Evolutionary conservation across 1,140 invertebrate genomes (phyloP).

Genomic region (Drosophila suzukii): DNA sequence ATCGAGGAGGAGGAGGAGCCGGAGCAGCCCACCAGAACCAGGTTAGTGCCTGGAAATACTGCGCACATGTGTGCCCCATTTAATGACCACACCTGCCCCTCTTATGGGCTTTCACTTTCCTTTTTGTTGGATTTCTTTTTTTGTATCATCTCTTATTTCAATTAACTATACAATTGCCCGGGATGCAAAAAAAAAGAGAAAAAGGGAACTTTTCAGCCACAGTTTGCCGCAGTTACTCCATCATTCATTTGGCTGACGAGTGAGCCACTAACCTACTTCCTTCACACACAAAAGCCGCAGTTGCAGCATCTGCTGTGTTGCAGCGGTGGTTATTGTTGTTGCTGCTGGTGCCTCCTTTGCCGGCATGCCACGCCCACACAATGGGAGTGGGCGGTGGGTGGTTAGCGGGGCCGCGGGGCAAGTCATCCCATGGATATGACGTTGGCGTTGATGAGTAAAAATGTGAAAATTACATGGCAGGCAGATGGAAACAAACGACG

Average conservation of each 20-base stretch:
- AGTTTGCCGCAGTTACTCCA: slow-evolving; percentile 72
- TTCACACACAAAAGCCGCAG: slow-evolving; percentile 65
- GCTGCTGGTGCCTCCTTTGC: slow-evolving; percentile 42
- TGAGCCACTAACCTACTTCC: slow-evolving; percentile 81
- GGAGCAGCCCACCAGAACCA: slow-evolving; percentile 51
- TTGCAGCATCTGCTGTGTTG: slow-evolving; percentile 35
- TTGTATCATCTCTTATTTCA: slow-evolving; percentile 48
- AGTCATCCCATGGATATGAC: slow-evolving; percentile 24
- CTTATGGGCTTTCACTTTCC: slow-evolving; percentile 41
- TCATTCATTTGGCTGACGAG: slow-evolving; percentile 77
- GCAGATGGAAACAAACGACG: slow-evolving; percentile 55
- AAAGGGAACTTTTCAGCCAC: slow-evolving; percentile 43
- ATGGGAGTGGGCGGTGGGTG: slow-evolving; percentile 13
- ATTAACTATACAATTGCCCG: slow-evolving; percentile 74
- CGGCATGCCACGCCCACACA: slow-evolving; percentile 71
- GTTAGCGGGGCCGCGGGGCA: slow-evolving; percentile 2
- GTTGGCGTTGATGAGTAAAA: slow-evolving; percentile 71
- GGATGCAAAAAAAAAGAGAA: slow-evolving; percentile 13
- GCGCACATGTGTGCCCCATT: slow-evolving; percentile 56
- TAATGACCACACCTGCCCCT: slow-evolving; percentile 67
- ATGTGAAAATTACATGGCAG: slow-evolving; percentile 69
- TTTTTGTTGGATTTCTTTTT: neutral
- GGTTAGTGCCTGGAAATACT: slow-evolving; percentile 62
- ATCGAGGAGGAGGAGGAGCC: slow-evolving; percentile 27
- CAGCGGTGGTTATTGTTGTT: slow-evolving; percentile 36